phyloP scores from a whole-genome alignment of 2,113 vertebrate genomes.

The Nymphicus hollandicus region DNA sequence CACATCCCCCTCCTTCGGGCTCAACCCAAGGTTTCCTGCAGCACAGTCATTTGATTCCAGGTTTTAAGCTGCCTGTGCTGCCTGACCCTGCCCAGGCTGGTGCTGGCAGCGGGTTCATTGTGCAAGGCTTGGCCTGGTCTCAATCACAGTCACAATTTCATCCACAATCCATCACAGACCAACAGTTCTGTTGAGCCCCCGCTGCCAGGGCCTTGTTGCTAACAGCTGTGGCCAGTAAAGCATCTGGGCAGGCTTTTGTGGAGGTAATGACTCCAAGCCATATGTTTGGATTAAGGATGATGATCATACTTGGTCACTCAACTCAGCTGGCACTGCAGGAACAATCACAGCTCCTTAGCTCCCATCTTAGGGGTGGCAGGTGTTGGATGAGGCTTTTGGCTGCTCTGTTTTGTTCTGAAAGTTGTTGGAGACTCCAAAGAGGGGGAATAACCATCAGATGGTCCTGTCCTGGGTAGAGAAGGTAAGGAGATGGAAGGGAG shows the following conservation, averaged over 20 bases:
- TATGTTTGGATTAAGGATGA: not conserved
- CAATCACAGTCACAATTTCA: not conserved
- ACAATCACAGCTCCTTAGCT: not conserved
- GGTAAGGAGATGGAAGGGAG: not conserved
- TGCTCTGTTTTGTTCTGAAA: not conserved
- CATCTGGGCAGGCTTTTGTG: not conserved
- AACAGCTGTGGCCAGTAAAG: not conserved
- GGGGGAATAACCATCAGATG: not conserved
- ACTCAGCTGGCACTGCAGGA: not conserved
- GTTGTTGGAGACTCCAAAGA: not conserved
- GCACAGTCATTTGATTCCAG: not conserved
- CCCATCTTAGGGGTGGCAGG: too few species aligned
- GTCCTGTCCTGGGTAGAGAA: not conserved
- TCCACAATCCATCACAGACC: not conserved
- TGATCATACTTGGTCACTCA: not conserved
- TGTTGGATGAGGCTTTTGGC: not conserved
- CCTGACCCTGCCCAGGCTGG: not conserved
- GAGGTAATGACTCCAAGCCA: not conserved
- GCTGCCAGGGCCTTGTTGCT: accelerated
- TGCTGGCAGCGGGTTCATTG: accelerated
- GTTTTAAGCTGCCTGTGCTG: not conserved
- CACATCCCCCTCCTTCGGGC: not conserved
- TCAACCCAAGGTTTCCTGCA: not conserved
- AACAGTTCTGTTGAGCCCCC: not conserved
- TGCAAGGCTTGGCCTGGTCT: not conserved